Evolutionary conservation across 2,113 vertebrate genomes (phyloP), one percentile per base, ranked within the genome.

Genomic region (Erythrolamprus reginae): DNA sequence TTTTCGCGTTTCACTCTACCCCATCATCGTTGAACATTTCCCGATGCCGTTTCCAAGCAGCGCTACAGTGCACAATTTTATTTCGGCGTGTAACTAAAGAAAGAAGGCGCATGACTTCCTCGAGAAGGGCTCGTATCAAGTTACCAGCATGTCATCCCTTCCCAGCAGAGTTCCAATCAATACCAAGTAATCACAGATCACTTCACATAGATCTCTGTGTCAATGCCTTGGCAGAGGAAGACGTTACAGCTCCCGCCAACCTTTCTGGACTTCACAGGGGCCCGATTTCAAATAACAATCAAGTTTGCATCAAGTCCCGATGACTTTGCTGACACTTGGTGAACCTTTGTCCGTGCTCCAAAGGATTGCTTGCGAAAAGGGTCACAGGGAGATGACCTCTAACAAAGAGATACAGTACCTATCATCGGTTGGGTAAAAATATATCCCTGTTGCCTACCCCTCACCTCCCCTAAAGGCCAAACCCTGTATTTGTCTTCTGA

Each of bases 271-370:
- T 86, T 52, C 65, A 51, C 0, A 3, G 38, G 38, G 89, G 82
- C 28, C 56, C 33, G 5, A 47, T 92, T 92, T 87, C 90, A 87
- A 89, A 28, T 42, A 88, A 90, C 91, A 33, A 61, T 12, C 88
- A 55, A 28, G 55, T 33, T 33, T 52, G 38, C 82, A 58, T 82
- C 9, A 12, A 47, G n/a, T 65, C 55, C 23, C 7, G 21, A 65
- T 33, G 88, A 15, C 47, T 15, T 82, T 89, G 77, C 90, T 90
- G 45, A 33, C 28, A 87, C 61, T 56, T 6, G 51, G 1, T 56
- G 23, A 56, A 19, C n/a, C 4, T 90, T 88, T 15, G 3, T 45
- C 47, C 61, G 24, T 3, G 45, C 24, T 61, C 42, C 19, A 33
- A 86, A 21, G 12, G 50, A 33, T 61, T 42, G 50, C 42, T 91